Percentiles rank a stretch among this genome's conserved stretches.
phyloP scores from a whole-genome alignment of 2,797 vertebrate genomes.

The Phrynocephalus vlangalii region DNA sequence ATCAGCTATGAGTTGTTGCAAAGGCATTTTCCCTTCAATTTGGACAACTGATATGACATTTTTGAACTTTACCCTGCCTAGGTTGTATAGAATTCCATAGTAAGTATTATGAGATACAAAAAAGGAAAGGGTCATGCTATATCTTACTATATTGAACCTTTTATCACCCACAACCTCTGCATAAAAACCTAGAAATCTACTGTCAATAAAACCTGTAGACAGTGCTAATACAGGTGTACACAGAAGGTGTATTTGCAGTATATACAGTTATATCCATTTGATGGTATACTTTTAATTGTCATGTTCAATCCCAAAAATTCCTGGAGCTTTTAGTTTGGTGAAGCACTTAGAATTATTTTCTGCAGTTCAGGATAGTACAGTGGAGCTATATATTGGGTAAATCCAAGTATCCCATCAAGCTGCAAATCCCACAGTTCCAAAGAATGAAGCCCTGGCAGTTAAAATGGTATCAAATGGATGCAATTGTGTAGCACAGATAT shows the following conservation, averaged over 20 bases:
- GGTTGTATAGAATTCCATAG: neutral
- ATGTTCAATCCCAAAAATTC: no score
- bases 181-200: neutral
- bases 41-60: neutral
- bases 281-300: no score
- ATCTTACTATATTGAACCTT: neutral
- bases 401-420: no score
- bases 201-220: neutral
- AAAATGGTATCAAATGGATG: no score
- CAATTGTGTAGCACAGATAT: no score
- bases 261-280: no score
- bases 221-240: neutral
- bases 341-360: no score
- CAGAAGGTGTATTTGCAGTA: neutral
- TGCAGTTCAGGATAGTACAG: no score
- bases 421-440: no score
- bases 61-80: neutral
- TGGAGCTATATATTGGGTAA: no score
- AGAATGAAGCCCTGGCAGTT: no score
- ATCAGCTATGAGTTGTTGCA: neutral
- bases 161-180: neutral
- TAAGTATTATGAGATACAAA: neutral
- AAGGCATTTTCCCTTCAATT: neutral
- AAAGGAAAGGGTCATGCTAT: neutral
- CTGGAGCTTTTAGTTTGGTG: no score